These are phyloP conservation scores for Onychostruthus taczanowskii DNA, from an alignment of 2,113 vertebrate species.

Conservation along the genomic window DNA sequence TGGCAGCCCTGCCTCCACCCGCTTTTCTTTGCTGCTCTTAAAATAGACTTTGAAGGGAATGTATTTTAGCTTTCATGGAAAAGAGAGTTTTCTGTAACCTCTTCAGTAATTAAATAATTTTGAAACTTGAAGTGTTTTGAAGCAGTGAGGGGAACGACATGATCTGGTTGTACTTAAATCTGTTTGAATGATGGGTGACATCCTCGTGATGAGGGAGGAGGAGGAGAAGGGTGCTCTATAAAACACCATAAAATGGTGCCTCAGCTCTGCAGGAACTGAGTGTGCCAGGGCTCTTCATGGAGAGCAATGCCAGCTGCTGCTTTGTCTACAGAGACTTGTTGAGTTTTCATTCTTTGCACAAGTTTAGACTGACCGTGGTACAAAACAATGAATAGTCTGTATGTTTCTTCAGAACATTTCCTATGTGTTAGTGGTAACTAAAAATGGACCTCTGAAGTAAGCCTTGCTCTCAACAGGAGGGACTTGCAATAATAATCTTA, in stretches of 20 bases:
- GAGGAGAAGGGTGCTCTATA: background rate
- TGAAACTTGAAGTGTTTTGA: background rate
- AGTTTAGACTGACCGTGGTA: constrained; percentile 16
- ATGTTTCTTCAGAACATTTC: constrained; percentile 27
- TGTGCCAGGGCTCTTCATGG: background rate
- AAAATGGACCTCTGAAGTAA: constrained; percentile 35
- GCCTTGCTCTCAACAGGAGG: constrained; percentile 2
- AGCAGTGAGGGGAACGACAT: background rate
- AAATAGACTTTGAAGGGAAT: background rate
- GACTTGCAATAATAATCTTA: background rate
- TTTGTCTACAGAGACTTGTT: constrained; percentile 16
- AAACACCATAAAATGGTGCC: background rate
- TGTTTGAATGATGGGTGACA: constrained; percentile 1
- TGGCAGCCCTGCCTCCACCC: background rate
- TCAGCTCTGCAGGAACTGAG: background rate
- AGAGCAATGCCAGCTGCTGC: constrained; percentile 55
- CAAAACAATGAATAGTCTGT: constrained; percentile 47
- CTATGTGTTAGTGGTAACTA: constrained; percentile 22
- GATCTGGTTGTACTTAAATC: background rate
- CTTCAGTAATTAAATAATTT: background rate
- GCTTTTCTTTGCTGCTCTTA: constrained; percentile 8
- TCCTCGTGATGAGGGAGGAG: background rate
- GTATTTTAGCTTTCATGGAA: background rate
- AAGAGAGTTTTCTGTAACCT: background rate
- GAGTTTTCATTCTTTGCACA: constrained; percentile 55